These are phyloP conservation scores for Hemicrepidius hirtus DNA, from an alignment of 2,888 invertebrate species.

Conservation along the genomic window DNA sequence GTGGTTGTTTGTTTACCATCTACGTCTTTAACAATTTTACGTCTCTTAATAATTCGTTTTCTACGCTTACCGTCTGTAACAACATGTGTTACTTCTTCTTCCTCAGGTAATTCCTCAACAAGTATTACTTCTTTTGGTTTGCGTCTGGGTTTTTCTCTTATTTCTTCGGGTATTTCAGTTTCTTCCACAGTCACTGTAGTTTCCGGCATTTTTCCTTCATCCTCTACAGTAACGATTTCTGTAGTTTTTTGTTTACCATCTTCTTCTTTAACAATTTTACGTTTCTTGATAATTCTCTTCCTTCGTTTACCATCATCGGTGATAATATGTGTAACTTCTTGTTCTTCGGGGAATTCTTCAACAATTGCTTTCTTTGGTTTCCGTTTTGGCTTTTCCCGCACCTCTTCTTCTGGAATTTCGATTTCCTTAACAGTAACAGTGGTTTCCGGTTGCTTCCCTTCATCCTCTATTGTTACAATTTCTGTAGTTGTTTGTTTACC, in stretches of 20 bases:
- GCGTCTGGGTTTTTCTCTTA: conserved; percentile 53
- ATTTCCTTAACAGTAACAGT: conserved; percentile 61
- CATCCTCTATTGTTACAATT: conserved; percentile 71
- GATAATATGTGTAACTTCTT: conserved; percentile 50
- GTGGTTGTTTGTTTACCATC: conserved; percentile 66
- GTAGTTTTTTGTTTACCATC: conserved; percentile 61
- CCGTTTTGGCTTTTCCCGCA: conserved; percentile 67
- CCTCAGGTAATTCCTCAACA: conserved; percentile 66
- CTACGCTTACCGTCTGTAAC: conserved; percentile 59
- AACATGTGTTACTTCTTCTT: conserved; percentile 60
- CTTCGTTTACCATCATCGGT: conserved; percentile 51
- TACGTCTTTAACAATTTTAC: conserved; percentile 54
- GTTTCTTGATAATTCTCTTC: conserved; percentile 38
- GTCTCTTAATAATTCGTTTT: conserved; percentile 64
- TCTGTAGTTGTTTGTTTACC: conserved; percentile 68
- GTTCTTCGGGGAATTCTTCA: conserved; percentile 67
- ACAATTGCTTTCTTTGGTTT: conserved; percentile 43
- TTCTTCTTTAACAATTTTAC: conserved; percentile 44
- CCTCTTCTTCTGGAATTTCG: conserved; percentile 63
- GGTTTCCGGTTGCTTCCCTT: conserved; percentile 68
- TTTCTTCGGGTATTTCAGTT: conserved; percentile 59
- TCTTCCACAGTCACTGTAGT: conserved; percentile 62
- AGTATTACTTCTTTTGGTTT: conserved; percentile 38
- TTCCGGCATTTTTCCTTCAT: conserved; percentile 62
- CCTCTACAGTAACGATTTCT: conserved; percentile 67